phyloP scores from a whole-genome alignment of 2,797 vertebrate genomes.

The Acanthis flammea region DNA sequence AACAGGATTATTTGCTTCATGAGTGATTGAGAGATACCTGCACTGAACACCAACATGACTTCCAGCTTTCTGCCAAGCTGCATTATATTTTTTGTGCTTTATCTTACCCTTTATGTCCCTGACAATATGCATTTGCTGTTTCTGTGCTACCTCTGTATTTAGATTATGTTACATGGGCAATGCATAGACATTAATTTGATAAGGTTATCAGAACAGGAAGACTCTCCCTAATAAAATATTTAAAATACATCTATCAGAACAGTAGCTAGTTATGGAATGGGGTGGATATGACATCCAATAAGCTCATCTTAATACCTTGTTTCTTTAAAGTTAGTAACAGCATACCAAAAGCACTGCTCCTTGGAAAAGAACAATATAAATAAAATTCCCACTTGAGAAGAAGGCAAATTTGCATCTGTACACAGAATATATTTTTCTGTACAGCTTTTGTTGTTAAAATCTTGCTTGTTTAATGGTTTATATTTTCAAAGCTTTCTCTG shows the following conservation, averaged over 20 bases:
- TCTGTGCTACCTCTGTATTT: background rate
- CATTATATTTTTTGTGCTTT: background rate
- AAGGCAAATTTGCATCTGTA: background rate
- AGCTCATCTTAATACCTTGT: background rate
- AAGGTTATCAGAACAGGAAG: background rate
- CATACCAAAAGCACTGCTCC: background rate
- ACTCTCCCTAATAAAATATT: background rate
- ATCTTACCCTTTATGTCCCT: background rate
- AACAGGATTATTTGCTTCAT: background rate
- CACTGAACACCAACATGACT: constrained; percentile 5
- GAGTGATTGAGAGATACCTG: background rate
- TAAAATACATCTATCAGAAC: background rate
- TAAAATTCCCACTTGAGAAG: background rate
- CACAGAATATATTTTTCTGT: background rate
- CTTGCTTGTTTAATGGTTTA: background rate
- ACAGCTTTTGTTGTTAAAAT: background rate
- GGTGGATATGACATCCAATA: background rate
- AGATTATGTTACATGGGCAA: background rate
- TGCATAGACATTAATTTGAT: background rate
- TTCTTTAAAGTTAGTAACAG: background rate
- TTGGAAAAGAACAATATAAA: background rate
- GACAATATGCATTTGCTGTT: background rate
- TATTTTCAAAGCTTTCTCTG: constrained; percentile 16
- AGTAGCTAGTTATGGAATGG: background rate
- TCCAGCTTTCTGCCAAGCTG: constrained; percentile 3